phyloP scores from a whole-genome alignment of 2,113 vertebrate species.

The Callithrix jacchus region DNA sequence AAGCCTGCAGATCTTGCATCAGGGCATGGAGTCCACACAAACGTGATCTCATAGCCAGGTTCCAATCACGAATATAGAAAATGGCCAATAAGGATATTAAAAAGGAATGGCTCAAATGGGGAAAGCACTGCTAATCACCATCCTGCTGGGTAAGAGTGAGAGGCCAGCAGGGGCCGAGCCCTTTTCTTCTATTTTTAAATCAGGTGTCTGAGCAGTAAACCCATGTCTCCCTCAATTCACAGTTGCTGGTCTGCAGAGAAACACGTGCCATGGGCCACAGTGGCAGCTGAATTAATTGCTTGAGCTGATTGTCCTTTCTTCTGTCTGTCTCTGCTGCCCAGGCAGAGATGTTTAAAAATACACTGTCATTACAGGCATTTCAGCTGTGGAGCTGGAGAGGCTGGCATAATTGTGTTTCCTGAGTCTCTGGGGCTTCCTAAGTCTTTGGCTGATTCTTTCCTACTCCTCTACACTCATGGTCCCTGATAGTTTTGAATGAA shows the following conservation, averaged over 20 bases:
- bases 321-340: conserved; percentile 32
- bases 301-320: not conserved
- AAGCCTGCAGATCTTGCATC: not conserved
- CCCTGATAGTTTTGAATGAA: not conserved
- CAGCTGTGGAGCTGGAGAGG: not conserved
- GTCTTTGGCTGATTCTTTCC: not conserved
- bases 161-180: not conserved
- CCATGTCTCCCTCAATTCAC: not conserved
- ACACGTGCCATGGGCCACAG: not conserved
- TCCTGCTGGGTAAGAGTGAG: conserved; percentile 18
- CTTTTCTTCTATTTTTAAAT: conserved; percentile 61
- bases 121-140: conserved; percentile 37
- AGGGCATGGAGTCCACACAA: not conserved
- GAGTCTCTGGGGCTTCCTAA: conserved; percentile 13
- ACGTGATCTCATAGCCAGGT: not conserved
- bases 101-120: not conserved
- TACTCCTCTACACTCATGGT: not conserved
- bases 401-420: not conserved
- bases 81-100: not conserved
- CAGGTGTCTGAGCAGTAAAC: conserved; percentile 14
- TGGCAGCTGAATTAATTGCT: conserved; percentile 41
- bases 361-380: conserved; percentile 21
- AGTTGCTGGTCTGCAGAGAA: conserved; percentile 21
- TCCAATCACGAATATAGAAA: not conserved
- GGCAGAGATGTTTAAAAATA: conserved; percentile 53